Evolutionary conservation across 2,797 vertebrate species (phyloP).

Genomic region (Hirundo rustica): DNA sequence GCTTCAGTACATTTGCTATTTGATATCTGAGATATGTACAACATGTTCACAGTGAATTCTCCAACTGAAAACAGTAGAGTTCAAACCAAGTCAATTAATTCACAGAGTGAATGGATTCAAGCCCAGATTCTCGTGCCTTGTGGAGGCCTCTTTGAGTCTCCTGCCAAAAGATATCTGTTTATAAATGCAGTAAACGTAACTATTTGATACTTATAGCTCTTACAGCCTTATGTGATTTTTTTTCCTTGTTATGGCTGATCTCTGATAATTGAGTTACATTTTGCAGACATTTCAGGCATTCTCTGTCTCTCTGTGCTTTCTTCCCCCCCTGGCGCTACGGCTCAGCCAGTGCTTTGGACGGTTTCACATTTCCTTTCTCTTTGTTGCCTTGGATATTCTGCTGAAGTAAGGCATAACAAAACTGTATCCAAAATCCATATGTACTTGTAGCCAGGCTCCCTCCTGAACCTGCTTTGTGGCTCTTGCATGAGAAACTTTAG

Average conservation of each 20-base stretch:
- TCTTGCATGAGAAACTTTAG: constrained; percentile 25
- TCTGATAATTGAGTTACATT: constrained; percentile 73
- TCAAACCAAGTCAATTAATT: constrained; percentile 87
- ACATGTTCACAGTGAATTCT: constrained; percentile 88
- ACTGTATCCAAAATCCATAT: constrained; percentile 61
- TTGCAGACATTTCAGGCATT: constrained; percentile 65
- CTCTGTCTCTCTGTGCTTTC: constrained; percentile 40
- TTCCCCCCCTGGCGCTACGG: neutral
- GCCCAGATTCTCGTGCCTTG: constrained; percentile 82
- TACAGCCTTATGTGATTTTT: constrained; percentile 76
- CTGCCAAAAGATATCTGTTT: constrained; percentile 85
- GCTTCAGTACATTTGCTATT: constrained; percentile 83
- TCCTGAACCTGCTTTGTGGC: constrained; percentile 47
- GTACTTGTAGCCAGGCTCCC: constrained; percentile 15
- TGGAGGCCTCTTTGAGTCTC: constrained; percentile 81
- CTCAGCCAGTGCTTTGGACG: constrained; percentile 64
- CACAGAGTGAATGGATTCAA: constrained; percentile 84
- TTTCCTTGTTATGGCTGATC: constrained; percentile 72
- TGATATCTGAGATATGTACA: constrained; percentile 88
- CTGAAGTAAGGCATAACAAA: constrained; percentile 73
- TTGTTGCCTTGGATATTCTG: constrained; percentile 67
- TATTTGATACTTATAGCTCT: constrained; percentile 77
- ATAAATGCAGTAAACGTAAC: constrained; percentile 79
- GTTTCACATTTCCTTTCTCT: constrained; percentile 61
- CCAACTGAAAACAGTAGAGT: constrained; percentile 87